Evolutionary conservation across 2,888 invertebrate species (phyloP).

Genomic region (Campoplex nolae): DNA sequence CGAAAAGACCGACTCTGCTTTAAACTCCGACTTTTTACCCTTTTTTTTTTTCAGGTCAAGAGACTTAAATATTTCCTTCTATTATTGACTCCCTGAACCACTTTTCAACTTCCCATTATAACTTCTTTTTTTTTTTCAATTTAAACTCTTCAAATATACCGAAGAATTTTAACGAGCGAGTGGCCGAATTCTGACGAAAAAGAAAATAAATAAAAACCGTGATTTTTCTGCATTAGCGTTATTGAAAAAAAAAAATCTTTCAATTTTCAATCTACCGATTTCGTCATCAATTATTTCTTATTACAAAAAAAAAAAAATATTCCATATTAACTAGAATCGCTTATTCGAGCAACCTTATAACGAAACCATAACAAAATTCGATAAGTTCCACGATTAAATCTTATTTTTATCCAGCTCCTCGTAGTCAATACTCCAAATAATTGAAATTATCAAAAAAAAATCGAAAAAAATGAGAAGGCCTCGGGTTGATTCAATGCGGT

Average conservation of each 20-base stretch:
- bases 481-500: constrained; percentile 3
- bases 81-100: background rate
- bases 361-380: background rate
- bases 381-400: background rate
- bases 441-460: background rate
- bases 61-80: background rate
- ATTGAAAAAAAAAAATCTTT: background rate
- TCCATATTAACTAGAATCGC: background rate
- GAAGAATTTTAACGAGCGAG: background rate
- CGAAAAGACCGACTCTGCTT: background rate
- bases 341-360: background rate
- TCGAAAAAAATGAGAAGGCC: background rate
- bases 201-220: background rate
- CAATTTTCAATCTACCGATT: background rate
- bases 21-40: too few relatives aligned
- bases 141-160: background rate
- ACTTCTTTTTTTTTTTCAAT: background rate
- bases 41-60: background rate
- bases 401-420: background rate
- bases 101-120: background rate
- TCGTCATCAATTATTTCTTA: background rate
- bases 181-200: background rate
- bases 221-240: background rate
- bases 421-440: background rate
- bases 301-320: background rate